Percentiles rank a stretch among this genome's conserved stretches.
Evolutionary conservation across 2,888 invertebrate genomes (phyloP).

Genomic region (Idaea aversata): DNA sequence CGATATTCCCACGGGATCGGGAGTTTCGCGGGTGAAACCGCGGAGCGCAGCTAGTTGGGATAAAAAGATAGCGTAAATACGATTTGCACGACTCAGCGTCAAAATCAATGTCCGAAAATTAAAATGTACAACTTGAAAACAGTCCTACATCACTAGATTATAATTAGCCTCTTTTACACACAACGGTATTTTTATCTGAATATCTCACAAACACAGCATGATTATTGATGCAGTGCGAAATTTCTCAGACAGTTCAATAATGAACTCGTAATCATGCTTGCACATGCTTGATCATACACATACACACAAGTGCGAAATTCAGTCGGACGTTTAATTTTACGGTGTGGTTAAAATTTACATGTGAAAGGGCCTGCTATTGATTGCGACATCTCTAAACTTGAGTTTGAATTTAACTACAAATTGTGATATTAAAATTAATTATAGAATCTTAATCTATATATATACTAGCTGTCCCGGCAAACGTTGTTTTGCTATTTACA

Average conservation of each 20-base stretch:
- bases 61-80: too few species aligned
- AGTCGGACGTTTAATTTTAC: neutral
- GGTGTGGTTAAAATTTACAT: neutral
- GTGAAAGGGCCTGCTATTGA: neutral
- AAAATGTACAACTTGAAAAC: too few species aligned
- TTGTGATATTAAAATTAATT: too few species aligned
- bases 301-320: neutral
- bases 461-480: too few species aligned
- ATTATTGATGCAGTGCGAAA: neutral
- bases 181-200: neutral
- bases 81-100: too few species aligned
- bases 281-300: neutral
- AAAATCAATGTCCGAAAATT: too few species aligned
- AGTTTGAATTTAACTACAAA: too few species aligned
- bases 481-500: too few species aligned
- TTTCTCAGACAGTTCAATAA: neutral
- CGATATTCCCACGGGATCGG: too few species aligned
- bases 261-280: neutral
- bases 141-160: neutral
- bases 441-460: too few species aligned
- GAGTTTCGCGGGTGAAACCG: too few species aligned
- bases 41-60: too few species aligned
- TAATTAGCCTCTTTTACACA: neutral
- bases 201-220: neutral
- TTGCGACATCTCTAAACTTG: neutral